Conservation (phyloP, 2,888 invertebrate genomes). For the Eupithecia subfuscata region DNA sequence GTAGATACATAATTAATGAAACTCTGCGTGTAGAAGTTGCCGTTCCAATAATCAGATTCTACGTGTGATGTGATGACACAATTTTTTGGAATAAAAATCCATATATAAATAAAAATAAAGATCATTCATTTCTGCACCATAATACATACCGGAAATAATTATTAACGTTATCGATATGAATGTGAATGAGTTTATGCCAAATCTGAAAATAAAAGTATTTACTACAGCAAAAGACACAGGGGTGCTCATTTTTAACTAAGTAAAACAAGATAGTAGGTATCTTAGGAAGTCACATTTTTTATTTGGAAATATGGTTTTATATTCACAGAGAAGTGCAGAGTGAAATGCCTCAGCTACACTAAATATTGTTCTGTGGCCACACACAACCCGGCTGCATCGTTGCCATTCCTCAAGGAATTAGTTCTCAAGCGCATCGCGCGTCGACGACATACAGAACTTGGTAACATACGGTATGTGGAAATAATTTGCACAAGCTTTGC, state of each 20-base stretch:
- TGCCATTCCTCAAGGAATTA: conserved; percentile 56
- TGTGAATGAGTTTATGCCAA: not conserved
- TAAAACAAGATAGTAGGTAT: too few relatives aligned
- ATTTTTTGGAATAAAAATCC: too few relatives aligned
- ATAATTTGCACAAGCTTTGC: conserved; percentile 17
- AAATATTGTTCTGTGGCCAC: conserved; percentile 5
- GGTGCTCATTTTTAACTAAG: too few relatives aligned
- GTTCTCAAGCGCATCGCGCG: conserved; percentile 42
- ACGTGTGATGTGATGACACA: not conserved
- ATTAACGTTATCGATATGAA: too few relatives aligned
- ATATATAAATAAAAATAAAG: too few relatives aligned
- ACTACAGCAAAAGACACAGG: too few relatives aligned
- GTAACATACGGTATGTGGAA: conserved; percentile 4
- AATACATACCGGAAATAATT: too few relatives aligned
- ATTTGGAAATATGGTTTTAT: too few relatives aligned
- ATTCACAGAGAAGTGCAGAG: not conserved
- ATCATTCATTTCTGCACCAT: too few relatives aligned
- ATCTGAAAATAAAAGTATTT: too few relatives aligned
- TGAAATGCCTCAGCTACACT: not conserved
- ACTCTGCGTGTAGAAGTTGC: not conserved
- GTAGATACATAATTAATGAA: not conserved
- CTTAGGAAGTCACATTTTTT: too few relatives aligned
- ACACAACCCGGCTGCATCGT: conserved; percentile 38
- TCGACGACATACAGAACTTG: conserved; percentile 17
- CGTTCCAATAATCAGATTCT: not conserved